phyloP scores from a whole-genome alignment of 1,140 invertebrate genomes.

The Drosophila elegans region DNA sequence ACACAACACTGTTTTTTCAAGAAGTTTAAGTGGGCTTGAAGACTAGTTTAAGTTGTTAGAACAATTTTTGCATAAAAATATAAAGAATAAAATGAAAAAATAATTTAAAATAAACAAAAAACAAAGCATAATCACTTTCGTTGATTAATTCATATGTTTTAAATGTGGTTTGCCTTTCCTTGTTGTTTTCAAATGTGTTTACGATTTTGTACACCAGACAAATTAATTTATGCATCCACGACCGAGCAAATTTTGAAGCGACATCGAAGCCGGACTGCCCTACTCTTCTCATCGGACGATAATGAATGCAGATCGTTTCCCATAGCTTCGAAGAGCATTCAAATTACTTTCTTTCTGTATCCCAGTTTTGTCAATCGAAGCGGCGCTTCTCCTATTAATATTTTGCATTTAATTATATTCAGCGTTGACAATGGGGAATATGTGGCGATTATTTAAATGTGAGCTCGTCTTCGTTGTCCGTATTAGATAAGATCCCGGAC shows the following conservation, averaged over 20 bases:
- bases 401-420: slow-evolving; percentile 70
- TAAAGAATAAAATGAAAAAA: no score
- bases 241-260: slow-evolving; percentile 22
- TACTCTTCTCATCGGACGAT: slow-evolving; percentile 38
- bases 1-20: no score
- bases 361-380: slow-evolving; percentile 30
- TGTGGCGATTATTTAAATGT: slow-evolving; percentile 69
- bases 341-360: slow-evolving; percentile 72
- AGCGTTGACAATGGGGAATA: slow-evolving; percentile 61
- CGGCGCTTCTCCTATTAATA: slow-evolving; percentile 64
- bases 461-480: slow-evolving; percentile 44
- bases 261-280: slow-evolving; percentile 16
- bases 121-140: no score
- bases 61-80: no score
- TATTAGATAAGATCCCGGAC: slow-evolving; percentile 60
- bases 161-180: no score
- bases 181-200: slow-evolving; percentile 3
- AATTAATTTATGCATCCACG: slow-evolving; percentile 54
- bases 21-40: no score
- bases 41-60: no score
- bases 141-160: no score
- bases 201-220: slow-evolving; percentile 22
- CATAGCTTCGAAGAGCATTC: slow-evolving; percentile 39
- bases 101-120: no score
- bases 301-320: slow-evolving; percentile 53